Base-by-base conservation (phyloP, 2,797 vertebrate genomes). In the Euphonia xanthogaster region DNA sequence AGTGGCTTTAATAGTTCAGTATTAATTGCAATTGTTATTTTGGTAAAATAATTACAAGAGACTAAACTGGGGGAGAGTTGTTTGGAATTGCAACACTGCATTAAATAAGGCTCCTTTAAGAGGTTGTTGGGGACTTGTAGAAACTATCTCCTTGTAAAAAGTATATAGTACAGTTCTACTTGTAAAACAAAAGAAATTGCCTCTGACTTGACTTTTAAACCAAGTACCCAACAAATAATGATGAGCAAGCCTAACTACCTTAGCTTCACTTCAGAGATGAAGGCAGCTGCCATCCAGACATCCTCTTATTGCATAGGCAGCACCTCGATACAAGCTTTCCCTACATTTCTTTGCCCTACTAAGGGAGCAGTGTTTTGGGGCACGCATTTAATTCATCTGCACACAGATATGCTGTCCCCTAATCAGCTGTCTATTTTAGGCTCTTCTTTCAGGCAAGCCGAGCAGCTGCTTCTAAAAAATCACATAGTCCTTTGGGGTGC, bases 241-340 rank as follows among this genome's bases (percentile, higher is more conserved):
- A 28, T 0, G 0, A 67, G 21, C 11, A 67, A 17, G 14, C 25
- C 15, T 48, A 30, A n/a, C 44, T 62, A 58, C 22, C 51, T 75
- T 63, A 51, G 31, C 37, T 57, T 72, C 1, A 1, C n/a, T 68
- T 57, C 57, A 47, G 0, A 60, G 54, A 31, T 0, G 0, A 68
- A 63, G 57, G 40, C 1, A 6, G 33, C n/a, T 72, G 44, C 62
- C 55, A 63, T 67, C 22, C 27, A 51, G 30, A 70, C 9, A 16
- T 70, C 30, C 31, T 70, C 58, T 39, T 51, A 24, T 0, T 55
- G 37, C 70, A 30, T 37, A 33, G 37, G 44, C 40, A 76, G 55
- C n/a, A 70, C 11, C 10, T 48, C 0, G 0, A 23, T 35, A 44
- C 0, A 79, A 76, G 30, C 35, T 67, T 23, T 68, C 10, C 3